A percentile compares a stretch with the other conserved stretches of the same genome.
phyloP scores from a whole-genome alignment of 2,888 invertebrate genomes.

The Chrysodeixis includens region DNA sequence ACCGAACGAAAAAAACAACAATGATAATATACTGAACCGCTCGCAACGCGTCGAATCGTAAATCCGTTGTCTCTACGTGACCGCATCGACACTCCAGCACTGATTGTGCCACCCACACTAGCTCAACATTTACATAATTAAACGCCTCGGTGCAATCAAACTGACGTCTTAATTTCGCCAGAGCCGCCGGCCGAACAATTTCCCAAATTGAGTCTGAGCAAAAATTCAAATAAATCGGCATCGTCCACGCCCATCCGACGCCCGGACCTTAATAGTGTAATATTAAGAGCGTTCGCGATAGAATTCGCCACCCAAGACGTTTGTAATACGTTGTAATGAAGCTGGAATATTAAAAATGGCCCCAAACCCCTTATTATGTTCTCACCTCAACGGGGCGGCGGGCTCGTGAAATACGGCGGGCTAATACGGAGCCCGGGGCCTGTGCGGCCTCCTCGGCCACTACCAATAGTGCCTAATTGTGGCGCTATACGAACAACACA shows the following conservation, averaged over 20 bases:
- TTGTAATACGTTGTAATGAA: slow-evolving; percentile 89
- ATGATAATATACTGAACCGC: slow-evolving; percentile 42
- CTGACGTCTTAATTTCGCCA: slow-evolving; percentile 89
- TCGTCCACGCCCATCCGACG: slow-evolving; percentile 68
- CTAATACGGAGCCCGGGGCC: slow-evolving; percentile 79
- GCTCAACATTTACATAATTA: slow-evolving; percentile 89
- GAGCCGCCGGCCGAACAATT: slow-evolving; percentile 87
- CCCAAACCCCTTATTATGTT: slow-evolving; percentile 88
- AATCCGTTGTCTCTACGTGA: slow-evolving; percentile 82
- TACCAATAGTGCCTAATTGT: slow-evolving; percentile 75
- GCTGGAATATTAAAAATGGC: slow-evolving; percentile 89
- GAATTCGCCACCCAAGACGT: slow-evolving; percentile 89
- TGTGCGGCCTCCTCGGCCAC: slow-evolving; percentile 61
- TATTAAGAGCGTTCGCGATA: slow-evolving; percentile 88
- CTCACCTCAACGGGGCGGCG: slow-evolving; percentile 87
- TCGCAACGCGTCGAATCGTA: slow-evolving; percentile 71
- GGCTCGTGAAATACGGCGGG: slow-evolving; percentile 86
- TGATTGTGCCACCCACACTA: slow-evolving; percentile 85
- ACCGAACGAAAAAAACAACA: slow-evolving; percentile 51
- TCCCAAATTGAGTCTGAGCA: slow-evolving; percentile 89
- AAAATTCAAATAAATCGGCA: slow-evolving; percentile 89
- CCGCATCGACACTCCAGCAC: slow-evolving; percentile 77
- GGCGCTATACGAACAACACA: slow-evolving; percentile 73
- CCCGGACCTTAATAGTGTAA: slow-evolving; percentile 80
- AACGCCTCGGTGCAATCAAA: slow-evolving; percentile 86